Evolutionary conservation across 23 tunicate genomes (phyloP), one percentile per base, ranked within the genome.

Genomic region (Ascidia mentula): DNA sequence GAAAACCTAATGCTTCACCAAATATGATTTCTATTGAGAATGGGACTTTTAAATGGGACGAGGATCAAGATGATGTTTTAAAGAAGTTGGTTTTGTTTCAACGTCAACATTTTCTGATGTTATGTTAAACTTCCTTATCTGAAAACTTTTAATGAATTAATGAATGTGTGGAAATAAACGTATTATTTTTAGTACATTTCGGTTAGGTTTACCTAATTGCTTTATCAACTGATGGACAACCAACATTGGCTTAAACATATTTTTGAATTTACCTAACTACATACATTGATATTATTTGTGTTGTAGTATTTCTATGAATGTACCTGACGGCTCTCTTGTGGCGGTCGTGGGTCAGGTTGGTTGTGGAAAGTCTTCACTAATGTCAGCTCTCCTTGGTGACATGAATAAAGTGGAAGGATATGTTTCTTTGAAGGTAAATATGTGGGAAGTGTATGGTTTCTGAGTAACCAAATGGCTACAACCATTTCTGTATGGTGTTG

Each of bases 271-370:
- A 18, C 60, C 17, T 15, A 18, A 17, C 60, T 45, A 15, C 17
- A 45, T 45, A 45, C 60, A n/a, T n/a, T n/a, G n/a, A n/a, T n/a
- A n/a, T 42, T 42, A 9, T 34, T 61, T 76, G 9, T 0, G 40
- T 45, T 61, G 31, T 73, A 93, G 98, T 45, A 80, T 93, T 32
- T 34, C 71, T 37, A n/a, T 90, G 40, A 53, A 76, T 0, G 89
- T 95, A 0, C 78, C 82, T 1, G 74, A 77, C 36, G 99, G 99
- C 3, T 80, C 88, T 15, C 73, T 95, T 7, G 96, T 95, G 38
- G 99, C 99, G 13, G 88, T 95, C 18, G 99, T 95, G 61, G 99
- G 99, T 32, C 92, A 86, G 75, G 97, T 95, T 34, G 99, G 99
- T n/a, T 74, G 87, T 65, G 99, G 99, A 24, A 95, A 95, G 59